phyloP scores from a whole-genome alignment of 1,140 invertebrate species.

The Rhyacophila brunnea region DNA sequence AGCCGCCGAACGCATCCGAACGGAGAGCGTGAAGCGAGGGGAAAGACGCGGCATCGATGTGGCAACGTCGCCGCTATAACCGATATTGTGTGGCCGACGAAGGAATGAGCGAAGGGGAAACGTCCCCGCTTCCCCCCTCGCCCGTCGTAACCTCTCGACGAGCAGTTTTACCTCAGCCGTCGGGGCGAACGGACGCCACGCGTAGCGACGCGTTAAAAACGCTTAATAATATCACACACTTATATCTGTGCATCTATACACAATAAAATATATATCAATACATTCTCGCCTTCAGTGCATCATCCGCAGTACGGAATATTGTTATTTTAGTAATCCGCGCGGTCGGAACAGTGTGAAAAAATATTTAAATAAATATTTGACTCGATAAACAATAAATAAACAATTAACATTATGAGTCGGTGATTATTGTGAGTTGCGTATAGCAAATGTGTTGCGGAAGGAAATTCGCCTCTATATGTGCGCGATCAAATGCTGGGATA shows the following conservation, averaged over 20 bases:
- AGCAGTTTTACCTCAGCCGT: constrained; percentile 21
- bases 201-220: constrained; percentile 1
- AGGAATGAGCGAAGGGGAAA: constrained; percentile 21
- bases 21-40: constrained; percentile 2
- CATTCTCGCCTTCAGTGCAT: too few species aligned
- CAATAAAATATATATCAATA: too few species aligned
- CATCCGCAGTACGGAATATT: too few species aligned
- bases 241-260: too few species aligned
- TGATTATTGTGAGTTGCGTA: constrained; percentile 22
- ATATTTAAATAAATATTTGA: background rate
- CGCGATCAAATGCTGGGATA: constrained; percentile 33
- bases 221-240: too few species aligned
- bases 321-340: background rate
- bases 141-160: constrained; percentile 7
- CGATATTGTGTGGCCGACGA: constrained; percentile 22
- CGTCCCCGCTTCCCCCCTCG: constrained; percentile 9
- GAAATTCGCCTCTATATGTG: constrained; percentile 23
- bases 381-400: constrained; percentile 4
- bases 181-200: constrained; percentile 16
- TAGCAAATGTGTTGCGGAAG: constrained; percentile 4
- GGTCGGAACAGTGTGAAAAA: constrained; percentile 8
- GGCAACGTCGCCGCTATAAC: constrained; percentile 32
- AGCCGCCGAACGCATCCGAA: constrained; percentile 1
- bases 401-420: constrained; percentile 19
- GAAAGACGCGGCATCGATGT: background rate